Conservation (phyloP, 2,113 vertebrate species). For the Aviceda subcristata region DNA sequence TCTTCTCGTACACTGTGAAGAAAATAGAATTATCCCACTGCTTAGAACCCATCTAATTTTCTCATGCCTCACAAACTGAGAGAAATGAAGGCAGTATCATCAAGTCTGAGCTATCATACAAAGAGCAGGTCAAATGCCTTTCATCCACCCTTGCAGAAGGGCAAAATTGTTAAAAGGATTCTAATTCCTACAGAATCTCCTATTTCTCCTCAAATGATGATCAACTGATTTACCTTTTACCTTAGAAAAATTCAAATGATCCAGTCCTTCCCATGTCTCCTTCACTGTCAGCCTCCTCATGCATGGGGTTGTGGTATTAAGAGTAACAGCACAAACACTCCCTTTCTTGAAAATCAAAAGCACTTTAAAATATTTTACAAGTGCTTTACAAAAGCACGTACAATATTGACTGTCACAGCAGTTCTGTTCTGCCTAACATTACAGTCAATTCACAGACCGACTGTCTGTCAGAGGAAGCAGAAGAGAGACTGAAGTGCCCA, state of each 20-base stretch:
- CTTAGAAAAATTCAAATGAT: neutral
- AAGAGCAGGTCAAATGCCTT: neutral
- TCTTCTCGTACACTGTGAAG: neutral
- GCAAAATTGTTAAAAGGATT: neutral
- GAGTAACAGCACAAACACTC: neutral
- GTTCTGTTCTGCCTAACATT: neutral
- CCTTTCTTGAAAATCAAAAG: neutral
- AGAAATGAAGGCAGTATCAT: neutral
- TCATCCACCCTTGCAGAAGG: neutral
- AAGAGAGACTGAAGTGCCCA: neutral
- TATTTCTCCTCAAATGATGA: neutral
- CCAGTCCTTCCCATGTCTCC: neutral
- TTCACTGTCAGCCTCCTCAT: neutral
- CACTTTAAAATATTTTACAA: neutral
- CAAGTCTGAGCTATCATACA: neutral
- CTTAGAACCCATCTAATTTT: slow-evolving; percentile 20
- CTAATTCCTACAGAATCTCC: neutral
- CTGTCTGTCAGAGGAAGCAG: neutral
- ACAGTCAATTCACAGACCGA: neutral
- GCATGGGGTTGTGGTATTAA: fast-evolving
- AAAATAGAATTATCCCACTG: slow-evolving; percentile 39
- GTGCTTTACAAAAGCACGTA: neutral
- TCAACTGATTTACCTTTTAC: neutral
- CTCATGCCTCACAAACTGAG: neutral
- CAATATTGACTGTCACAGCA: neutral